phyloP scores from a whole-genome alignment of 2,888 invertebrate species.

The Keiferia lycopersicella region DNA sequence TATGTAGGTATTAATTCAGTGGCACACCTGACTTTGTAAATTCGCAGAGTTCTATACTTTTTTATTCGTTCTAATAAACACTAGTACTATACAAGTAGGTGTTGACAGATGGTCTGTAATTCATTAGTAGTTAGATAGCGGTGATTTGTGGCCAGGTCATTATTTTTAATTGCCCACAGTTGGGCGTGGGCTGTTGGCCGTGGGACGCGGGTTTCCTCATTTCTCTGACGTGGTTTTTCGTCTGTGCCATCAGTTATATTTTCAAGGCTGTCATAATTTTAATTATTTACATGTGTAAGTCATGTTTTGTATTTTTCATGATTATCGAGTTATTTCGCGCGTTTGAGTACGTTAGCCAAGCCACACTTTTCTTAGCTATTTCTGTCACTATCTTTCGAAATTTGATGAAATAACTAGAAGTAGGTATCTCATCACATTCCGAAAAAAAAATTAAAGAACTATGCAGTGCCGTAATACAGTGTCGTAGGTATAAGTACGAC shows the following conservation, averaged over 20 bases:
- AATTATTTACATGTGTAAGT: conserved; percentile 3
- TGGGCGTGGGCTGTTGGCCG: conserved; percentile 3
- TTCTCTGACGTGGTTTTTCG: background rate
- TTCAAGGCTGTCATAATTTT: background rate
- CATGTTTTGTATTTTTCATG: background rate
- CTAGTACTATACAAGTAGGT: conserved; percentile 17
- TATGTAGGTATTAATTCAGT: too few relatives aligned
- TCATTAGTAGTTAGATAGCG: conserved; percentile 3
- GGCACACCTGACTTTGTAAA: too few relatives aligned
- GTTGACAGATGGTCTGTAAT: conserved; percentile 15
- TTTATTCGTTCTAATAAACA: background rate
- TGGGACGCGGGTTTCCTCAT: conserved; percentile 6
- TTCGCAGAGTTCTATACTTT: too few relatives aligned
- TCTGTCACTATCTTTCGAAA: too few relatives aligned
- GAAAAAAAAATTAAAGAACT: too few relatives aligned
- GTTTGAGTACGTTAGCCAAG: background rate
- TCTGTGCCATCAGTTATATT: background rate
- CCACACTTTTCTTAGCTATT: too few relatives aligned
- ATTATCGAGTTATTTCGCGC: background rate
- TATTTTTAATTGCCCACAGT: conserved; percentile 22
- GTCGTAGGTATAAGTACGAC: too few relatives aligned
- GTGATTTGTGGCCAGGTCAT: conserved; percentile 19
- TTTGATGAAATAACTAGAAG: too few relatives aligned
- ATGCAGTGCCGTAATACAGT: too few relatives aligned
- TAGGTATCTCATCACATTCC: too few relatives aligned